Conservation (phyloP, 2,113 vertebrate species). For the Dicaeum eximium region DNA sequence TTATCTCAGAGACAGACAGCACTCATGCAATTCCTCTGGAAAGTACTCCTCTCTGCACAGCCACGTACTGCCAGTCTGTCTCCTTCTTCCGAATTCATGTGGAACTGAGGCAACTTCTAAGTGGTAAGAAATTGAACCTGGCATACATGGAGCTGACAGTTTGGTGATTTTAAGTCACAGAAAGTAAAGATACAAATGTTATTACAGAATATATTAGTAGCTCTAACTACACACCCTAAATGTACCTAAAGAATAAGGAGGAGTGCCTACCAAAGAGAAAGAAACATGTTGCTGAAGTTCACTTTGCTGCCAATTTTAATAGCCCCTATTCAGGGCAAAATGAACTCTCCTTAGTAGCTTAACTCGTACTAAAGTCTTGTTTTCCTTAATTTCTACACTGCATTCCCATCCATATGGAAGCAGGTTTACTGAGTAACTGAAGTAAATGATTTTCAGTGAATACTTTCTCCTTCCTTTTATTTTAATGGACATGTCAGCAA, state of each 20-base stretch:
- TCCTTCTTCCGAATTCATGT: neutral
- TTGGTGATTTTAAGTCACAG: neutral
- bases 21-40: neutral
- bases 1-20: neutral
- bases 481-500: neutral
- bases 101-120: neutral
- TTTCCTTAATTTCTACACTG: neutral
- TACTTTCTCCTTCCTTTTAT: neutral
- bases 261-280: neutral
- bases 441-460: neutral
- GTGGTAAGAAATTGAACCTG: neutral
- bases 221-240: neutral
- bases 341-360: neutral
- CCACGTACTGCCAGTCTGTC: neutral
- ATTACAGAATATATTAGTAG: neutral
- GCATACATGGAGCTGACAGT: neutral
- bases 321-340: neutral
- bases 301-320: neutral
- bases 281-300: neutral
- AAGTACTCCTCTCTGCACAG: neutral
- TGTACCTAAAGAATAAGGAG: neutral
- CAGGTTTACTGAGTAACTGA: neutral
- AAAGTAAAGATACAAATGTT: neutral
- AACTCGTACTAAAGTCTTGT: neutral
- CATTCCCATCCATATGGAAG: neutral